Base-by-base conservation (phyloP, 1,140 invertebrate genomes). In the Drosophila arizonae region DNA sequence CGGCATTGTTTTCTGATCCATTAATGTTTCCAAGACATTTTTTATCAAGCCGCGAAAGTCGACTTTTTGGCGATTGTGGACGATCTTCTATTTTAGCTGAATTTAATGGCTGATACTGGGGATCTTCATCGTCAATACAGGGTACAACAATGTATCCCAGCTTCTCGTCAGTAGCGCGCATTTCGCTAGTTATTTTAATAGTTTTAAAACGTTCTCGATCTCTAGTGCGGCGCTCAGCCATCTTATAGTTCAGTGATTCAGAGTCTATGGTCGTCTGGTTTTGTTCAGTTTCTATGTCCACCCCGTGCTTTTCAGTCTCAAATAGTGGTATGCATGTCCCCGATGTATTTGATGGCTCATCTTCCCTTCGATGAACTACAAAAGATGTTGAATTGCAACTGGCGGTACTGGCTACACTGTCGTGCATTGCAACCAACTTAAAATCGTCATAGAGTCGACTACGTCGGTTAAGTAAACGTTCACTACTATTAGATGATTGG, bases 201-300 rank as follows among this genome's bases (percentile, higher is more conserved):
- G 90, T 91, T 70, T 91, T 91, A 43, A 91, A 91, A n/a, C 90
- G 90, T 46, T 91, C 90, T 6, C 89, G 84, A 70, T 91, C 90
- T 10, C 90, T 77, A 28, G 84, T 86, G 26, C 89, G 80, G 21
- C 82, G 74, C 60, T 87, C 85, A 9, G 79, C 63, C 58, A 90
- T 45, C 68, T 85, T 91, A 52, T 82, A 89, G 68, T 58, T 75
- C 4, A 67, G 30, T 11, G 69, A 57, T 10, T 87, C 76, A 55
- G 62, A 58, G 48, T 80, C 81, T 48, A 64, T 9, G 13, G 43
- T 13, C 13, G 21, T 39, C 43, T 66, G 50, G 5, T 72, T 15
- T 30, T 48, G 30, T 5, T 51, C 1, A 15, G 33, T 36, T 13
- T 58, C 28, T 30, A 33, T 45, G 0, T 61, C 41, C 1, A 56